Base-by-base conservation (phyloP, 2,797 vertebrate genomes). In the Ambastaia sidthimunki region DNA sequence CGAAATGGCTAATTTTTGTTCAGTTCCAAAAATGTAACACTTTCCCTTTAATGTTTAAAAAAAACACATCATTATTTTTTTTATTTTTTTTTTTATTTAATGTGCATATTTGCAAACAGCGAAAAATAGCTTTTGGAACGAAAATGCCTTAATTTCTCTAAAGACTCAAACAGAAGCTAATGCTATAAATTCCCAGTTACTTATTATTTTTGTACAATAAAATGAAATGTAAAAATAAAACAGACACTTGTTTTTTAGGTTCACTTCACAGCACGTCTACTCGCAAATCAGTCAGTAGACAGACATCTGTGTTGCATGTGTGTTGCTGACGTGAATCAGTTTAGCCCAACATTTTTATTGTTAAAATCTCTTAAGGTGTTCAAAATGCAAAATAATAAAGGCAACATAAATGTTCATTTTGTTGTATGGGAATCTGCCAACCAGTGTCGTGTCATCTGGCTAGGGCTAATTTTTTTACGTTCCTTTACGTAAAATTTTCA, bases 161-260 rank as follows among this genome's bases (percentile, higher is more conserved):
- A 73, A 60, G 69, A 52, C 9, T 15, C 48, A 34, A 19, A 25
- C 11, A 16, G 28, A 41, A 44, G 21, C 10, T 19, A 63, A 41
- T 59, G 15, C 21, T 18, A 3, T 10, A 19, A 6, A 48, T 83
- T 79, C 12, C 12, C 18, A 47, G 71, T 31, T 12, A 2, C 25
- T 65, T 37, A 21, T 4, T 65, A 48, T 59, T 50, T 81, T 75
- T 68, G 23, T 62, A 21, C 3, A 68, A 62, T 74, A 63, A 63
- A 55, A 37, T 44, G 15, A 50, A 11, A 19, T 2, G n/a, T 16
- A 59, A 15, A 12, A 23, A 18, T 74, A 80, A 59, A 80, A 54
- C 48, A 18, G 37, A 76, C 47, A 81, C 65, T 44, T 81, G 67
- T 54, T 81, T 23, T 13, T n/a, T 21, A 7, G 25, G 28, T 34